Evolutionary conservation across 2,113 vertebrate genomes (phyloP).

Genomic region (Tragelaphus scriptus): DNA sequence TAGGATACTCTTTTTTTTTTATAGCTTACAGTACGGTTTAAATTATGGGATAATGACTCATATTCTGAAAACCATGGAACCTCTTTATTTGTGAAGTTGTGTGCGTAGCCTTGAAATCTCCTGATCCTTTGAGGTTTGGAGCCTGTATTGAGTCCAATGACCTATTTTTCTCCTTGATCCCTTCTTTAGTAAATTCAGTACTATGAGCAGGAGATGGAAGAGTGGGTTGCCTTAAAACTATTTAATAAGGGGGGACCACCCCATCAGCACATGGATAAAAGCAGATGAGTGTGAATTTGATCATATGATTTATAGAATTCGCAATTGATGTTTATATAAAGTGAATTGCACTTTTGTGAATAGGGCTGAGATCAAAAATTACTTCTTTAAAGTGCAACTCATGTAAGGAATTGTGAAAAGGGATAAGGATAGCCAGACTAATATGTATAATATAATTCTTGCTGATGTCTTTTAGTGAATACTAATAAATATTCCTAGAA

Average conservation of each 20-base stretch:
- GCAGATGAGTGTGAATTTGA: not conserved
- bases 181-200: not conserved
- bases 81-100: constrained; percentile 19
- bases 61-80: not conserved
- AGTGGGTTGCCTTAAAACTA: not conserved
- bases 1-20: not conserved
- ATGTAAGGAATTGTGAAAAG: not conserved
- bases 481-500: not conserved
- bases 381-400: not conserved
- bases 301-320: not conserved
- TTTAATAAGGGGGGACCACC: not conserved
- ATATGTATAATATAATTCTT: not conserved
- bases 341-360: not conserved
- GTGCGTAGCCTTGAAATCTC: not conserved
- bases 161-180: not conserved
- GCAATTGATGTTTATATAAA: not conserved
- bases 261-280: not conserved
- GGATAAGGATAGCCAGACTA: not conserved
- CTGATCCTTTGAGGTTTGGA: not conserved
- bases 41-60: not conserved
- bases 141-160: not conserved
- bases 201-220: not conserved
- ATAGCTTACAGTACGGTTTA: not conserved
- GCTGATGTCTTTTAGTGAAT: not conserved
- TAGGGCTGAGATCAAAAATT: not conserved